Base-by-base conservation (phyloP, 2,888 invertebrate genomes). In the Ashinkailepas kermadecensis region DNA sequence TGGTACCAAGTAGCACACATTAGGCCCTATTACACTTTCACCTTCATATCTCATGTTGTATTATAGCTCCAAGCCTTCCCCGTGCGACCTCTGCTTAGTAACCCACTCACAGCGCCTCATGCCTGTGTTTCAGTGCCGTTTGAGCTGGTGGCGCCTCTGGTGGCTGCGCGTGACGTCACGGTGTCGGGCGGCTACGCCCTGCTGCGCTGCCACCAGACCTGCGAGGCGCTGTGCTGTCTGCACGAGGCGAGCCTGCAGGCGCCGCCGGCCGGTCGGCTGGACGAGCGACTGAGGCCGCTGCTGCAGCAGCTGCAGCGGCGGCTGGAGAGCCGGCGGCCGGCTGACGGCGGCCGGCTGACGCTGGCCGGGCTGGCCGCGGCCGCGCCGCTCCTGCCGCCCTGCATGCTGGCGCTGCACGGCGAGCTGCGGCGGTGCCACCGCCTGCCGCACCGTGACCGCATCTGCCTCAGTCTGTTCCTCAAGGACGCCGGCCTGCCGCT, bases 401-500 rank as follows among this genome's bases (percentile, higher is more conserved):
- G 93, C 84, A 93, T 93, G 92, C 86, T 88, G 80, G 90, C 91
- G 85, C 88, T 92, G 80, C 91, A 92, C 85, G 85, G 86, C 82
- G 87, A 87, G 81, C 86, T 93, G 67, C 86, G 90, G 65, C 87
- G 86, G 18, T 90, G 88, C 81, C 92, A 93, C 85, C 89, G 93
- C 84, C 87, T 93, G n/a, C 89, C 90, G 39, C 92, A 93, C 85
- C 88, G 90, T 83, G 91, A 89, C 59, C 88, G 91, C 85, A 92
- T 93, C 85, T 89, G 91, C 85, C 92, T 92, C 84, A 92, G 91
- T 83, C 87, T 93, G 56, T 93, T 92, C 87, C 87, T 93, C 81
- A 93, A 93, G 88, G 92, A 92, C 84, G 90, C 91, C 85, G 93
- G 93, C 0, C 89, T 93, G 89, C 89, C 91, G 7, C 85, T 92